Conservation (phyloP, 2,797 vertebrate species). For the Oreochromis grahami region DNA sequence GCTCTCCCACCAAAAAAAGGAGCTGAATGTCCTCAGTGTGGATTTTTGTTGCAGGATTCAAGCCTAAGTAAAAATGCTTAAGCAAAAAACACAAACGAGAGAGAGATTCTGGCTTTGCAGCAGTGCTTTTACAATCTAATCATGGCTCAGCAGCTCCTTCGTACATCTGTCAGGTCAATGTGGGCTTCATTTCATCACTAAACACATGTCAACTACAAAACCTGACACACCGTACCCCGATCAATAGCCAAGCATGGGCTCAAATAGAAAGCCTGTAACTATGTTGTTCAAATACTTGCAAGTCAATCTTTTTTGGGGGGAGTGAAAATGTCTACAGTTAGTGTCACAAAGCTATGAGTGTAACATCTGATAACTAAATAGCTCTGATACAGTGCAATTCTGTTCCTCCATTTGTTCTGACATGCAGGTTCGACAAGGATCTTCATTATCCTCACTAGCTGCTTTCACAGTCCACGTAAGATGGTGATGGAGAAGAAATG, state of each 20-base stretch:
- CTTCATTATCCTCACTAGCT: not conserved
- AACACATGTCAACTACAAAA: not conserved
- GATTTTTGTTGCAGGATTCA: not conserved
- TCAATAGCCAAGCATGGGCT: not conserved
- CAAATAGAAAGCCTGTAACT: not conserved
- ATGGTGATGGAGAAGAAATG: not conserved
- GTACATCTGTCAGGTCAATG: not conserved
- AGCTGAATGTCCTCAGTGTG: not conserved
- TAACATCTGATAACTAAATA: not conserved
- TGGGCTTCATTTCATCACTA: not conserved
- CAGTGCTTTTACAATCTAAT: not conserved
- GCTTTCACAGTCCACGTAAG: not conserved
- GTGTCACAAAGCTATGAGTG: slow-evolving; percentile 43
- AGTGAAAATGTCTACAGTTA: slow-evolving; percentile 53
- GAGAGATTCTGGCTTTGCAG: not conserved
- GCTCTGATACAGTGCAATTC: slow-evolving; percentile 27
- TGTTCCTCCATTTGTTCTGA: not conserved
- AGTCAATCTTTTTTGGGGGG: not conserved
- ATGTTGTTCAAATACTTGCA: not conserved
- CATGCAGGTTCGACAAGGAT: not conserved
- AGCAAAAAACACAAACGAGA: not conserved
- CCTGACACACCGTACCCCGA: not conserved
- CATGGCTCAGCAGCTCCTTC: not conserved
- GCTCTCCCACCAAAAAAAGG: not conserved
- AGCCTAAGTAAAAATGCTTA: not conserved